Base-by-base conservation (phyloP, 2,888 invertebrate genomes). In the Mesorhabditis spiculigera region DNA sequence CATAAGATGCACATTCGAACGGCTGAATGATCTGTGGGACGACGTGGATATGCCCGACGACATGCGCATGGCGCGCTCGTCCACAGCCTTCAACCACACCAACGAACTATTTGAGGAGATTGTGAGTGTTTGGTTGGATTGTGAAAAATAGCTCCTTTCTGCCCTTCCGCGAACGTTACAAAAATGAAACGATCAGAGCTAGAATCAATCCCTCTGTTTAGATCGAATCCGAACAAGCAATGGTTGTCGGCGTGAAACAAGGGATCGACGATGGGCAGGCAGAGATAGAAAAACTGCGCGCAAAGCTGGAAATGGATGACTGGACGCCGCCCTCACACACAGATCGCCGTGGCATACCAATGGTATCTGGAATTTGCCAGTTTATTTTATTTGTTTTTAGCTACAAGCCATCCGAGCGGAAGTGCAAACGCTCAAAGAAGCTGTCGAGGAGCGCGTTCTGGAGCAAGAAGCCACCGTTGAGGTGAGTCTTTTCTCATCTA, bases 391-490 rank as follows among this genome's bases (percentile, higher is more conserved):
- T 28, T 28, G 28, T 50, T 50, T 50, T 50, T 50, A 50, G 58
- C n/a, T 50, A 0, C 8, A 50, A 50, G 8, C n/a, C 8, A n/a
- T 50, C 10, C 8, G n/a, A n/a, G 8, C 58, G 10, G 58, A 50
- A 50, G n/a, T 50, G 8, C 10, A 10, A 13, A n/a, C 58, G n/a
- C 58, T 50, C 58, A n/a, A 50, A 50, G 58, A 50, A n/a, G 58
- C 8, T 10, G 8, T 50, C n/a, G 58, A 10, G n/a, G n/a, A 13
- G n/a, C 58, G 58, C 58, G n/a, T 13, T n/a, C 58, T 13, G 8
- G 58, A 50, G 8, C 58, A 50, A n/a, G n/a, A n/a, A 50, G 58
- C n/a, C 58, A n/a, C n/a, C 58, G n/a, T 50, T n/a, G 58, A 50
- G n/a, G 58, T 50, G 10, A 50, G 58, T 28, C 28, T 28, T 28